These are phyloP conservation scores for Linnaemya vulpina DNA, from an alignment of 2,888 invertebrate genomes.

Conservation along the genomic window DNA sequence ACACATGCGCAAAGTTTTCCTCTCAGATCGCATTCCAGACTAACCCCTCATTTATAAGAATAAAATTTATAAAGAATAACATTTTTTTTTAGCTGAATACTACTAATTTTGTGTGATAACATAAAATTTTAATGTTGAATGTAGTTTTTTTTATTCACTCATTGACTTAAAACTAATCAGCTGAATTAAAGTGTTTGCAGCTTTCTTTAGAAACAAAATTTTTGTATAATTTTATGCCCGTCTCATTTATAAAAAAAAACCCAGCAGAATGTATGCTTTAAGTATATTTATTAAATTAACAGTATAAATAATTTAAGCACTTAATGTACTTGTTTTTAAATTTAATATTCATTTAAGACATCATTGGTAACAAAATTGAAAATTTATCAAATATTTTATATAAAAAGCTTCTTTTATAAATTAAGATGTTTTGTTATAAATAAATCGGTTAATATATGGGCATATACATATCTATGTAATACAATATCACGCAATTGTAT, in stretches of 20 bases:
- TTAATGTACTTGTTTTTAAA: neutral
- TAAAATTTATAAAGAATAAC: too few relatives aligned
- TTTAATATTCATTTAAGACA: neutral
- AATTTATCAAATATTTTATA: slow-evolving; percentile 1
- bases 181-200: too few relatives aligned
- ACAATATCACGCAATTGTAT: neutral
- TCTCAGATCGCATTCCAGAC: too few relatives aligned
- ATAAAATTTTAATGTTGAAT: neutral
- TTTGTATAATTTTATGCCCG: neutral
- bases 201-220: too few relatives aligned
- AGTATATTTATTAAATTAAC: neutral
- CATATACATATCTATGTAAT: too few relatives aligned
- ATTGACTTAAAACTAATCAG: too few relatives aligned
- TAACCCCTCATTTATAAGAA: too few relatives aligned
- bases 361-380: neutral
- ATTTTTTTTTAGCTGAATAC: neutral
- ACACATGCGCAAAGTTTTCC: too few relatives aligned
- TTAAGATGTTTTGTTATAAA: neutral
- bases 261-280: neutral
- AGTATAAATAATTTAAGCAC: neutral
- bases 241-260: neutral
- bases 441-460: neutral
- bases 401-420: neutral
- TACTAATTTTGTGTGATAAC: too few relatives aligned
- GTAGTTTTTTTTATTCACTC: too few relatives aligned